phyloP scores from a whole-genome alignment of 2,888 invertebrate species.

The Stegophylla sp. region DNA sequence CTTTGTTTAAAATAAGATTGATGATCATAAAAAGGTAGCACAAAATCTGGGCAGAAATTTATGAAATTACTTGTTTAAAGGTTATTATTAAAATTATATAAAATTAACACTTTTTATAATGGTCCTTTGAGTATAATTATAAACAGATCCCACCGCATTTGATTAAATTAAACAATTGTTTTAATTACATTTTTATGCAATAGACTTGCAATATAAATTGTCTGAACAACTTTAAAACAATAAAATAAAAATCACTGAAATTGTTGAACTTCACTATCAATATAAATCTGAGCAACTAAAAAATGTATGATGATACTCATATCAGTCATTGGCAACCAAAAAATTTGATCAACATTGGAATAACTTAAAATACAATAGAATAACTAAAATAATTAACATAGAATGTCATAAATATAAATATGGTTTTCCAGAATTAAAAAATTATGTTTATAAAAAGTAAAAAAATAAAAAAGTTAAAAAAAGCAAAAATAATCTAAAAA shows the following conservation, averaged over 20 bases:
- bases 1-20: too few species aligned
- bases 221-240: background rate
- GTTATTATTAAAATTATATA: too few species aligned
- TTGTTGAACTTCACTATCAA: background rate
- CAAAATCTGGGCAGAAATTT: too few species aligned
- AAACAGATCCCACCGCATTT: too few species aligned
- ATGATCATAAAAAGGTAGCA: too few species aligned
- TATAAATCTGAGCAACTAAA: background rate
- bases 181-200: too few species aligned
- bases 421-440: background rate
- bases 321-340: slow-evolving; percentile 24
- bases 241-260: background rate
- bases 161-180: too few species aligned
- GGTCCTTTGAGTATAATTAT: too few species aligned
- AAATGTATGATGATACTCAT: background rate
- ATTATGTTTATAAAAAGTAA: background rate
- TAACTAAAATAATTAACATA: background rate
- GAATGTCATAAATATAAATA: background rate
- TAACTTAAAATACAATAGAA: background rate
- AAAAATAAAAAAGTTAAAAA: background rate
- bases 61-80: too few species aligned
- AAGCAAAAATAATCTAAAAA: background rate
- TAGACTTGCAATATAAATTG: background rate
- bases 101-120: too few species aligned
- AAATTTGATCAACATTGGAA: background rate